phyloP scores from a whole-genome alignment of 2,888 invertebrate genomes.

The Cosmia pyralina region DNA sequence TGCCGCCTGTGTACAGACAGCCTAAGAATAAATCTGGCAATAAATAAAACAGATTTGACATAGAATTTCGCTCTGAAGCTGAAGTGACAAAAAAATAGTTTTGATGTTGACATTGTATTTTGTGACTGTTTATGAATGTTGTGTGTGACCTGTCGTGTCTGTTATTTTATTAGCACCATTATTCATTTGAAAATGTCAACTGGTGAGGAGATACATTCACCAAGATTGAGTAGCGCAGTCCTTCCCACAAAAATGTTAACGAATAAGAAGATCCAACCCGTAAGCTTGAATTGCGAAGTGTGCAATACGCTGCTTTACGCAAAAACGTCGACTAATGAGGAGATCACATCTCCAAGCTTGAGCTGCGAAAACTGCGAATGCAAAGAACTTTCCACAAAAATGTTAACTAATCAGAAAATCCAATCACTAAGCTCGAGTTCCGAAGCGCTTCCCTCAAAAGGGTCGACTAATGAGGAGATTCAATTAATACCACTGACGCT shows the following conservation, averaged over 20 bases:
- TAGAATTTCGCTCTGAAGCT: neutral
- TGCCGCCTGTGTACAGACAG: neutral
- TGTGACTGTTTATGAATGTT: slow-evolving; percentile 11
- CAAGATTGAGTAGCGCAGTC: slow-evolving; percentile 13
- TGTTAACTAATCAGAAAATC: neutral
- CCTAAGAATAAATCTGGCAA: slow-evolving; percentile 25
- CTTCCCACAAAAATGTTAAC: neutral
- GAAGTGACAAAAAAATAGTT: slow-evolving; percentile 4
- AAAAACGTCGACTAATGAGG: neutral
- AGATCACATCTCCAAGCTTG: neutral
- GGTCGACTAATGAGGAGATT: slow-evolving; percentile 4
- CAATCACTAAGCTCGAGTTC: neutral
- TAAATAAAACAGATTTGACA: slow-evolving; percentile 14
- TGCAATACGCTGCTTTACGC: neutral
- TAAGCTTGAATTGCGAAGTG: neutral
- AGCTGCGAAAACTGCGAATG: neutral
- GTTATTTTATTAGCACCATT: slow-evolving; percentile 16
- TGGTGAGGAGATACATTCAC: slow-evolving; percentile 13
- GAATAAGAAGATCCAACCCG: slow-evolving; percentile 5
- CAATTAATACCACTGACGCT: slow-evolving; percentile 4
- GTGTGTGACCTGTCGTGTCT: neutral
- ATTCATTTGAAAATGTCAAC: slow-evolving; percentile 15
- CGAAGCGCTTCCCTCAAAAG: neutral
- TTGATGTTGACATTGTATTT: neutral
- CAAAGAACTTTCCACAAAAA: neutral